Evolutionary conservation across 2,113 vertebrate species (phyloP).

Genomic region (Sialia sialis): DNA sequence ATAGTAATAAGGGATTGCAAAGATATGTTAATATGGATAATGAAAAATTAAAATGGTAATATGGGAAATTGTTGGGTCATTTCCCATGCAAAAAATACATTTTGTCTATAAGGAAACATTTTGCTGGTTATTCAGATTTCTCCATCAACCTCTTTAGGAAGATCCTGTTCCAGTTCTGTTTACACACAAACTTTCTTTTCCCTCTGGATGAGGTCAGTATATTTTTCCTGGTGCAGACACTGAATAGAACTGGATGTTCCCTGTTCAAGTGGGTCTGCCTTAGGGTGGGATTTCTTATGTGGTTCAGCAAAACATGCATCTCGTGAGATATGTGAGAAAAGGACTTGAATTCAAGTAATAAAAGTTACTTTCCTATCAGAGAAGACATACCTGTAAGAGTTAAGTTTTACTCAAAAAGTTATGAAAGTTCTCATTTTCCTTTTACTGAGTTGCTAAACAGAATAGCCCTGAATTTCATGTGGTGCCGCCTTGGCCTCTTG

Average conservation of each 20-base stretch:
- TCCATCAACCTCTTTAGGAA: not conserved
- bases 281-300: not conserved
- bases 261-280: not conserved
- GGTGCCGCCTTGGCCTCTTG: rapidly evolving
- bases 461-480: not conserved
- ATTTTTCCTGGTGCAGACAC: not conserved
- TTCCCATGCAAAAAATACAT: rapidly evolving
- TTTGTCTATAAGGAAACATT: not conserved
- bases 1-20: not conserved
- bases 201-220: not conserved
- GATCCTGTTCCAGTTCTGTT: not conserved
- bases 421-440: not conserved
- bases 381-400: not conserved
- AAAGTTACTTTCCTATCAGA: not conserved
- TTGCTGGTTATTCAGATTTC: not conserved
- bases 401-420: not conserved
- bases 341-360: not conserved
- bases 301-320: not conserved
- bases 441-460: not conserved
- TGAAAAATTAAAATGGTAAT: not conserved
- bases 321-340: not conserved
- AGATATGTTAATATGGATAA: not conserved
- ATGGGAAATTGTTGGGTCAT: not conserved
- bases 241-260: not conserved
- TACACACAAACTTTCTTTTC: not conserved